Evolutionary conservation across 2,113 vertebrate genomes (phyloP).

Genomic region (Myotis lucifugus): DNA sequence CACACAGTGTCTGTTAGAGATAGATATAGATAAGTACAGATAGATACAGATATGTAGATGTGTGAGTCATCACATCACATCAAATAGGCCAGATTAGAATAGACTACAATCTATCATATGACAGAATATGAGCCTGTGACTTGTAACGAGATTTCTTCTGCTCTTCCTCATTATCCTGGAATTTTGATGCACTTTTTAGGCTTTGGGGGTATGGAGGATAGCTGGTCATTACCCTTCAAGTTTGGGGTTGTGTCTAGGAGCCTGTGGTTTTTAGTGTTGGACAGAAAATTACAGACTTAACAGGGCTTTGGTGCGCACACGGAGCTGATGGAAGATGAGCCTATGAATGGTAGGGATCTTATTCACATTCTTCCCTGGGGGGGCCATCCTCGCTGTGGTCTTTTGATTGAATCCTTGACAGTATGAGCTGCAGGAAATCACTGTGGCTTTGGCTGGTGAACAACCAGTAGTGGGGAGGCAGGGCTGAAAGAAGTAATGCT

Average conservation of each 20-base stretch:
- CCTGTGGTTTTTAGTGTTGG: not conserved
- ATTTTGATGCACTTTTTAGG: not conserved
- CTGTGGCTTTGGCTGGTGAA: slow-evolving; percentile 9
- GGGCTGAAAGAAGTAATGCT: slow-evolving; percentile 27
- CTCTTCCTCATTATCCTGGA: not conserved
- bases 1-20: not conserved
- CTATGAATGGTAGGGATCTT: not conserved
- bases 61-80: not conserved
- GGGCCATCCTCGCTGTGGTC: not conserved
- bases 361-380: not conserved
- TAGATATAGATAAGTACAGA: not conserved
- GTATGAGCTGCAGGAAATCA: not conserved
- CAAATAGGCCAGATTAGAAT: not conserved
- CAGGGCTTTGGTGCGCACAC: not conserved
- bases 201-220: not conserved
- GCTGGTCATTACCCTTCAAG: not conserved
- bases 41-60: not conserved
- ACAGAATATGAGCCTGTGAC: not conserved
- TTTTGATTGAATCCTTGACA: slow-evolving; percentile 9
- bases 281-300: slow-evolving; percentile 15
- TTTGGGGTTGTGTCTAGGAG: not conserved
- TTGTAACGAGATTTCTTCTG: not conserved
- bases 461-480: not conserved
- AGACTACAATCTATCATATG: not conserved
- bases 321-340: not conserved